Percentiles rank a stretch among this genome's conserved stretches.
phyloP scores from a whole-genome alignment of 1,140 invertebrate species.

The Chymomyza costata region DNA sequence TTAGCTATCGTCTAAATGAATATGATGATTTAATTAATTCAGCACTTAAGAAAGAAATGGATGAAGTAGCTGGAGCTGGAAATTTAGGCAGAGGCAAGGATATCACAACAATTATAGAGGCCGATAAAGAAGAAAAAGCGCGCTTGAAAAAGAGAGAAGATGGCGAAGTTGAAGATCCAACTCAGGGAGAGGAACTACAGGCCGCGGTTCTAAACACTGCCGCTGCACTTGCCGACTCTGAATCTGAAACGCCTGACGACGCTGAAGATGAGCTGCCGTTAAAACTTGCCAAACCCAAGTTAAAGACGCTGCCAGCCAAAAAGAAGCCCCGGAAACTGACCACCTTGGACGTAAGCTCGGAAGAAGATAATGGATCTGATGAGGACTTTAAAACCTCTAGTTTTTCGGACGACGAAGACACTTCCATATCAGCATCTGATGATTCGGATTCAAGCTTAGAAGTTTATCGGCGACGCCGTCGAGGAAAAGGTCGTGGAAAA shows the following conservation, averaged over 20 bases:
- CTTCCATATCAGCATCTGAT: conserved; percentile 51
- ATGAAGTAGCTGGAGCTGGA: conserved; percentile 83
- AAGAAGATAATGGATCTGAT: conserved; percentile 88
- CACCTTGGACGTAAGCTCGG: conserved; percentile 87
- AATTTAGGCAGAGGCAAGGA: conserved; percentile 91
- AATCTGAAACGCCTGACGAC: conserved; percentile 6
- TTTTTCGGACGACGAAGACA: conserved; percentile 61
- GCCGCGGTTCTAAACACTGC: conserved; percentile 13
- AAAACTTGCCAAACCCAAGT: conserved; percentile 50
- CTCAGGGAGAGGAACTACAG: conserved; percentile 76
- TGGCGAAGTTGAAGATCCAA: conserved; percentile 74
- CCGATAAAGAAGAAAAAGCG: conserved; percentile 82
- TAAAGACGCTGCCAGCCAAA: conserved; percentile 62
- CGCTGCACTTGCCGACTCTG: neutral
- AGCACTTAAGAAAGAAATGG: conserved; percentile 89
- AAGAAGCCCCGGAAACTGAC: conserved; percentile 87
- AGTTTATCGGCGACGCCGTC: conserved; percentile 43
- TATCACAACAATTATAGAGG: conserved; percentile 91
- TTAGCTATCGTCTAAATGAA: conserved; percentile 92
- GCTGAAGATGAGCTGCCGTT: conserved; percentile 39
- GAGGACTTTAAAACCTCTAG: conserved; percentile 88
- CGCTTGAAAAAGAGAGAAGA: conserved; percentile 66
- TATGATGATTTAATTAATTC: conserved; percentile 96
- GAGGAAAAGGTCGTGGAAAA: conserved; percentile 40
- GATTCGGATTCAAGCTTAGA: conserved; percentile 70